phyloP scores from a whole-genome alignment of 2,888 invertebrate genomes.

The Sarcophaga variegata region DNA sequence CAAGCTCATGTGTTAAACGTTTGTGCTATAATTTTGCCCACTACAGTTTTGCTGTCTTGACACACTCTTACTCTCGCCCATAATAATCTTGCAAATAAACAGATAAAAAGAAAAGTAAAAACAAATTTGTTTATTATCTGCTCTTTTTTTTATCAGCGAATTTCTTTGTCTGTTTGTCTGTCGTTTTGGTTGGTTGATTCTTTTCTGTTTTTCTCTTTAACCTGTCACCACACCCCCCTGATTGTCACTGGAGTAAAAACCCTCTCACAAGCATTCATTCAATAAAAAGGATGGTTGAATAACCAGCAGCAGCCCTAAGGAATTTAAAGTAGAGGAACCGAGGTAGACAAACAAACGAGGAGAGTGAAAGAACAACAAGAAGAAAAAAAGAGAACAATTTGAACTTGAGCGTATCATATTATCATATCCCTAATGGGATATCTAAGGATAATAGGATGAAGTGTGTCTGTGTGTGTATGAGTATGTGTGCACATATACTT shows the following conservation, averaged over 20 bases:
- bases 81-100: background rate
- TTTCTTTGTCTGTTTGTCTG: background rate
- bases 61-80: background rate
- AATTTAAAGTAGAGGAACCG: constrained; percentile 17
- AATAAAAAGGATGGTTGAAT: background rate
- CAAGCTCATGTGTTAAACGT: too few species aligned
- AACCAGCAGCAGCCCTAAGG: constrained; percentile 19
- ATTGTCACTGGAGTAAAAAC: background rate
- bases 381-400: constrained; percentile 35
- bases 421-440: constrained; percentile 63
- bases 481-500: background rate
- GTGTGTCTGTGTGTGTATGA: background rate
- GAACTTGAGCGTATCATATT: constrained; percentile 66
- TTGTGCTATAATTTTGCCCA: background rate
- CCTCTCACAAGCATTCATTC: background rate
- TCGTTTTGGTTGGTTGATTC: background rate
- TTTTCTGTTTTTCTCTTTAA: constrained; percentile 14
- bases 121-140: constrained; percentile 55
- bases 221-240: constrained; percentile 1
- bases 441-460: constrained; percentile 33
- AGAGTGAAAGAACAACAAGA: too few species aligned
- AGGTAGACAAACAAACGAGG: constrained; percentile 5
- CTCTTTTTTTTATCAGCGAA: constrained; percentile 24
- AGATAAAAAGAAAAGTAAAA: constrained; percentile 30
- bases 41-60: background rate